Conservation (phyloP, 2,797 vertebrate species). For the Hippoglossus hippoglossus region DNA sequence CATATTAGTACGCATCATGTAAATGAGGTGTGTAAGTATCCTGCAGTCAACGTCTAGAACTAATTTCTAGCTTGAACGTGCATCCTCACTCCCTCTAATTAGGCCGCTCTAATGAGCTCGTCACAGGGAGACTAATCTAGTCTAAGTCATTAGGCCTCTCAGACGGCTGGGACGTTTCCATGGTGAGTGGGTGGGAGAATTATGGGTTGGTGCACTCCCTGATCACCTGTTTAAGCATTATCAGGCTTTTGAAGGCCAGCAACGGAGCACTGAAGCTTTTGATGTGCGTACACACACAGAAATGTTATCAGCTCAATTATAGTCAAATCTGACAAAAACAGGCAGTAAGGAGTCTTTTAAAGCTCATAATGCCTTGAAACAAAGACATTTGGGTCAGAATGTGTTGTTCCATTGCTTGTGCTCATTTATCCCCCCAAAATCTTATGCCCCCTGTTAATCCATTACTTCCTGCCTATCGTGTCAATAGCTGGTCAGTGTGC, state of each 20-base stretch:
- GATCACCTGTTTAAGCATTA: slow-evolving; percentile 79
- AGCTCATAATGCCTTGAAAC: background rate
- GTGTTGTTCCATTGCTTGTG: background rate
- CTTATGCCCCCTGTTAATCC: background rate
- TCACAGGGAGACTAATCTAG: slow-evolving; percentile 29
- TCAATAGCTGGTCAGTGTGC: slow-evolving; percentile 5
- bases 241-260: slow-evolving; percentile 66
- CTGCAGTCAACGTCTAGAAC: slow-evolving; percentile 2
- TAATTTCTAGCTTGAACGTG: slow-evolving; percentile 17
- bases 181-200: slow-evolving; percentile 54
- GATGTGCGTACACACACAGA: background rate
- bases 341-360: background rate
- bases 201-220: slow-evolving; percentile 52
- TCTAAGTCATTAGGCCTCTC: slow-evolving; percentile 44
- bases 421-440: background rate
- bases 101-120: slow-evolving; percentile 43
- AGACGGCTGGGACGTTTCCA: slow-evolving; percentile 40
- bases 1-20: too few relatives aligned
- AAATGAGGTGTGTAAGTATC: too few relatives aligned
- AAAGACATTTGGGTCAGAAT: background rate
- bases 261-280: slow-evolving; percentile 7
- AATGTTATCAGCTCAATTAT: background rate
- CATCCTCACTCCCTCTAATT: slow-evolving; percentile 34
- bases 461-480: background rate
- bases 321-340: background rate